Evolutionary conservation across 2,888 invertebrate genomes (phyloP).

Genomic region (Drosophila incognita): DNA sequence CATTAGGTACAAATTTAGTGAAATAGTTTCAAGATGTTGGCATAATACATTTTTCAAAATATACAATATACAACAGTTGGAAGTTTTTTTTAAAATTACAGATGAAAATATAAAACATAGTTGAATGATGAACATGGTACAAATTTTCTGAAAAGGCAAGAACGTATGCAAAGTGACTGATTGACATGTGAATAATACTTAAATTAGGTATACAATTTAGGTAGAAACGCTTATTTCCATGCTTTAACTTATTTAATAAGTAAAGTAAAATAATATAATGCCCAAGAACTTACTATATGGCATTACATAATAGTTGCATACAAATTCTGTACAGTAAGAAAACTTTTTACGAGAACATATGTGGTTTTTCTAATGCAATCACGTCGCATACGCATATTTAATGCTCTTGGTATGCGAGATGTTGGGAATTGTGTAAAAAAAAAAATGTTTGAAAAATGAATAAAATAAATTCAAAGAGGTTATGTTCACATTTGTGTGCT

Average conservation of each 20-base stretch:
- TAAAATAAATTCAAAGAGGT: slow-evolving; percentile 26
- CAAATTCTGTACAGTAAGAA: background rate
- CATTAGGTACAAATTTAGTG: background rate
- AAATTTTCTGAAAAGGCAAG: background rate
- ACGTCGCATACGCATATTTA: slow-evolving; percentile 33
- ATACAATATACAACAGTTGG: no score
- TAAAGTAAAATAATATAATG: background rate
- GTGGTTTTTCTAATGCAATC: slow-evolving; percentile 16
- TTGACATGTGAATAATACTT: background rate
- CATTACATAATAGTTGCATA: background rate
- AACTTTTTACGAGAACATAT: background rate
- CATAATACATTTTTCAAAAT: background rate
- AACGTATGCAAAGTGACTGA: background rate
- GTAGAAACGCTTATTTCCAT: background rate
- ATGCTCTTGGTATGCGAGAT: slow-evolving; percentile 6
- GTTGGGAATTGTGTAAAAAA: slow-evolving; percentile 23
- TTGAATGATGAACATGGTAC: background rate
- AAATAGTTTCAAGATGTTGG: background rate
- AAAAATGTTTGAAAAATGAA: slow-evolving; percentile 4
- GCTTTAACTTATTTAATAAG: background rate
- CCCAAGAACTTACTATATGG: background rate
- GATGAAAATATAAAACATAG: background rate
- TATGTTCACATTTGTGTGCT: slow-evolving; percentile 18
- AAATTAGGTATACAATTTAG: background rate
- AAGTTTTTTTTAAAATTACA: background rate